Evolutionary conservation across 2,888 invertebrate genomes (phyloP).

Genomic region (Cynaeus angustus): DNA sequence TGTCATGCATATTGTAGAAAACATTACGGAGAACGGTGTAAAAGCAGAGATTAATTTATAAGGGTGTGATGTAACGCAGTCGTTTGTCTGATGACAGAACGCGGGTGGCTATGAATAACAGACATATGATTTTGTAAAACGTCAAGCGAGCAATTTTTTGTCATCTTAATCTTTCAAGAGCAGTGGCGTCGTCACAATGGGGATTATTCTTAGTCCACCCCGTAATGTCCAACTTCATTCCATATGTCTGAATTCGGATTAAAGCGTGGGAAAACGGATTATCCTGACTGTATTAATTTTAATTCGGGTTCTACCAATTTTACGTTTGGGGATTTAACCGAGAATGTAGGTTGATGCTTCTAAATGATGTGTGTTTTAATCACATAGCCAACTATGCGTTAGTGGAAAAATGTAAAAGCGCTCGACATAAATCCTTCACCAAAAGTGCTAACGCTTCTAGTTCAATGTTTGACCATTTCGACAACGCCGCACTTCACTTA

Average conservation of each 20-base stretch:
- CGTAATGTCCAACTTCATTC: background rate
- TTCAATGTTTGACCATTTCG: background rate
- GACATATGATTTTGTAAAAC: constrained; percentile 9
- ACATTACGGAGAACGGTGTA: constrained; percentile 45
- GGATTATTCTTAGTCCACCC: background rate
- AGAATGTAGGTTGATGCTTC: too few species aligned
- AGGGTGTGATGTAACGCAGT: constrained; percentile 44
- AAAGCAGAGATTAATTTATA: constrained; percentile 50
- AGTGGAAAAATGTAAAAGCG: too few species aligned
- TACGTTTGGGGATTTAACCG: too few species aligned
- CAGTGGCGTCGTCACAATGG: background rate
- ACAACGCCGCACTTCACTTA: background rate
- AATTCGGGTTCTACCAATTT: too few species aligned
- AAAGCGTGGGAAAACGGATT: background rate
- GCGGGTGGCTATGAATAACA: constrained; percentile 35
- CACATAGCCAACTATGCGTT: too few species aligned
- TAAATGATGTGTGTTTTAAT: too few species aligned
- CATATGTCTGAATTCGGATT: too few species aligned
- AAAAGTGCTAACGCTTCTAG: too few species aligned
- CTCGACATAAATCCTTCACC: too few species aligned
- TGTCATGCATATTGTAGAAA: constrained; percentile 46
- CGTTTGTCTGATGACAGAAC: constrained; percentile 40
- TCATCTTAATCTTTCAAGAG: background rate
- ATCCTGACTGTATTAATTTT: too few species aligned
- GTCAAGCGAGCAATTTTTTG: constrained; percentile 4